Evolutionary conservation across 1,140 invertebrate genomes (phyloP), one percentile per base, ranked within the genome.

Genomic region (Notospermus geniculatus): DNA sequence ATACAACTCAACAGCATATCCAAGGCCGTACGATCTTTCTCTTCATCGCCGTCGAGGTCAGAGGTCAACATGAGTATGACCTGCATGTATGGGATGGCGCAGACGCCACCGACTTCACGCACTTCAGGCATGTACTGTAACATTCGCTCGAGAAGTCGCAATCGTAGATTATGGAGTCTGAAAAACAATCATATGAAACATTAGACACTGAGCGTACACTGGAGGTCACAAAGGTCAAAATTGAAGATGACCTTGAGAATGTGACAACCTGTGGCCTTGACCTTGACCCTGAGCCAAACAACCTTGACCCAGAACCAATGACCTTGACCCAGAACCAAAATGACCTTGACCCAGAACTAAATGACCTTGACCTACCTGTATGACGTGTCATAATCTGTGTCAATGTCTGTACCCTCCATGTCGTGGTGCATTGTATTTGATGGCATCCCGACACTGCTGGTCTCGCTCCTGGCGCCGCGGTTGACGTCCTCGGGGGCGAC

Each of bases 61-160:
- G 89, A 88, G 2, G 92, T 92, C 29, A 97, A 82, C 88, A 96
- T 94, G 4, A 96, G 82, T 2, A 97, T 82, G 2, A 93, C 90
- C 84, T 93, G 91, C 82, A 95, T 88, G 64, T 91, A 91, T 0
- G 95, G 94, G 77, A 97, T 93, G 13, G 91, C 88, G 59, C 91
- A 83, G 1, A 93, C 87, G 11, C 95, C 95, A 43, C 87, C 83
- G 55, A 88, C 84, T 59, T 86, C 80, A 39, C 83, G 82, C 5
- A 90, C 75, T 62, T 85, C 77, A 0, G 86, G 85, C 41, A 90
- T 80, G 66, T 87, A 86, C n/a, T 85, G 77, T 27, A 88, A 81
- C 41, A 90, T 76, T 66, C 84, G 84, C 67, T 90, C 86, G 39
- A 92, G 57, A 28, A 77, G 53, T 32, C 62, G 59, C 52, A 77